Base-by-base conservation (phyloP, 2,888 invertebrate species). In the Drosophila fulvimacula region DNA sequence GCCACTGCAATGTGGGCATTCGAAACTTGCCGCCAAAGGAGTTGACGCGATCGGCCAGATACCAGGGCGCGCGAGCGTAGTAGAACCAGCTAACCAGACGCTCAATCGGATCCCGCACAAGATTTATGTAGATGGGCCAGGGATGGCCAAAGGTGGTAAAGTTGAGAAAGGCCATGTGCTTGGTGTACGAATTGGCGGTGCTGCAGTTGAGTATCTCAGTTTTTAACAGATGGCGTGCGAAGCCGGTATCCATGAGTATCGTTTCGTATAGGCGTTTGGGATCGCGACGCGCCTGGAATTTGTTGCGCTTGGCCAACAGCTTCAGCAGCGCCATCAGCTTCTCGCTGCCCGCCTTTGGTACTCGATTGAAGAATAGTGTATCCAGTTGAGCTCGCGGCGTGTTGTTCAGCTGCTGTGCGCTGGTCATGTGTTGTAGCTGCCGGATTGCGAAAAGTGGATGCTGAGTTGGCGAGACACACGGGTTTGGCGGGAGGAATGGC, bases 31-130 rank as follows among this genome's bases (percentile, higher is more conserved):
- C 68, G 2, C 88, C 83, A 55, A 90, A 91, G 15, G 59, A 15
- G 5, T 64, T 61, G 19, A 73, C 78, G 1, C 97, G 94, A 91
- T 97, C 96, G 24, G 96, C 97, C 90, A 97, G 96, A 93, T 97
- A 97, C 97, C 97, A 97, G 0, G 97, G 97, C 0, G 97, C 97
- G 57, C 97, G 93, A 13, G 97, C 95, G 92, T 97, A 97, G 92
- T 97, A 97, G 91, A 97, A 97, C 97, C 97, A 97, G 7, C 97
- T 97, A 89, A 97, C 96, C 30, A 97, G 95, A 46, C 97, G 94
- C 91, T 98, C 97, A 39, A 97, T 95, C 0, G 97, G 97, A 92
- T 98, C 97, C 17, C 97, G 94, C 3, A 97, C 96, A 79, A 97
- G 93, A 93, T 97, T 97, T 77, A 97, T 95, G 93, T 97, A 97